Evolutionary conservation across 2,888 invertebrate genomes (phyloP).

Genomic region (Frankliniella intonsa): DNA sequence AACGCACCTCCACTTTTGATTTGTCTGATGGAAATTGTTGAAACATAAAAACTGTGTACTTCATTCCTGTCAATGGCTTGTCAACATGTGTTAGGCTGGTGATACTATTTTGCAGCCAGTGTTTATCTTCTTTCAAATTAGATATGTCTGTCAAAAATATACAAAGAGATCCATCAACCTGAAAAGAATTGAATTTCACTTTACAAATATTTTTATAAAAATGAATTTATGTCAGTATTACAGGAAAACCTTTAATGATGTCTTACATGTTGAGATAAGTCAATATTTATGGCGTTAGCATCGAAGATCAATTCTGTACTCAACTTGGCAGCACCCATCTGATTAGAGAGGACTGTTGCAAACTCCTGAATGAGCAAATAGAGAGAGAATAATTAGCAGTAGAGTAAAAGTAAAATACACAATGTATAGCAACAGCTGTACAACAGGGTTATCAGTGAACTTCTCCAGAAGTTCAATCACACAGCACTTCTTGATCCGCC

Average conservation of each 20-base stretch:
- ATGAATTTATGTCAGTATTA: neutral
- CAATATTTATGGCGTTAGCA: neutral
- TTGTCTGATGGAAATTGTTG: neutral
- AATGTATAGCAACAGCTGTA: neutral
- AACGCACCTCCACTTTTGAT: neutral
- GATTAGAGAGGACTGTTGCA: neutral
- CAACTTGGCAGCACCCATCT: neutral
- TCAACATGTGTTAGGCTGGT: neutral
- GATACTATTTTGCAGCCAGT: neutral
- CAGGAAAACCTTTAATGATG: neutral
- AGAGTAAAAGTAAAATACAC: neutral
- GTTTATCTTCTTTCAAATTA: neutral
- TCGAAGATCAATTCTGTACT: neutral
- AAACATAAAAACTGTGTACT: neutral
- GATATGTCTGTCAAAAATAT: neutral
- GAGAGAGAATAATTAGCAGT: neutral
- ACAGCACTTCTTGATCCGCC: too few relatives aligned
- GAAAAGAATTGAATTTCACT: neutral
- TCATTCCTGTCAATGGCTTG: neutral
- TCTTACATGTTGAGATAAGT: neutral
- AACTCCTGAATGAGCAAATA: neutral
- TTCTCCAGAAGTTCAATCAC: too few relatives aligned
- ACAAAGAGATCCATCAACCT: neutral
- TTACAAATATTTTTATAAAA: too few relatives aligned
- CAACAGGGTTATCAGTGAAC: too few relatives aligned